A percentile compares a stretch with the other conserved stretches of the same genome.
These are phyloP conservation scores for Telenomus remus DNA, from an alignment of 1,140 invertebrate species.

Conservation along the genomic window DNA sequence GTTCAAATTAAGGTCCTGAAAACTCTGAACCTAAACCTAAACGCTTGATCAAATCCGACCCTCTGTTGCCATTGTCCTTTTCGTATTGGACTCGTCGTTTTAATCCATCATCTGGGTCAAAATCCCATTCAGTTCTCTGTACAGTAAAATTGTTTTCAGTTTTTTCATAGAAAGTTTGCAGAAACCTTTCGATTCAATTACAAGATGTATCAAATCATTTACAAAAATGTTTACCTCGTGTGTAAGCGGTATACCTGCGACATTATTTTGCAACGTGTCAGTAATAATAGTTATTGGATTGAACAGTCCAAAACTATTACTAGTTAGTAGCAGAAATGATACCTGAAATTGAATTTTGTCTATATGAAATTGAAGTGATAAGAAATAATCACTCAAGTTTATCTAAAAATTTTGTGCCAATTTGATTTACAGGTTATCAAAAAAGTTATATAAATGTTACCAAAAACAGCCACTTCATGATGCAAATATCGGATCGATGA, in stretches of 20 bases:
- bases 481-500: not conserved
- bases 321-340: slow-evolving; percentile 29
- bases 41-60: slow-evolving; percentile 61
- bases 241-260: slow-evolving; percentile 62
- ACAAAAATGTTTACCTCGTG: slow-evolving; percentile 61
- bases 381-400: too few relatives aligned
- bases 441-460: not conserved
- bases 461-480: slow-evolving; percentile 1
- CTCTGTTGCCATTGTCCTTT: slow-evolving; percentile 63
- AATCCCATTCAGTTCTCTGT: slow-evolving; percentile 67
- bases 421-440: too few relatives aligned
- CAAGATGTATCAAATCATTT: too few relatives aligned
- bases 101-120: slow-evolving; percentile 67
- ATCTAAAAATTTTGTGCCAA: too few relatives aligned
- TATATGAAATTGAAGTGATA: too few relatives aligned
- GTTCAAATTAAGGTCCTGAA: slow-evolving; percentile 31
- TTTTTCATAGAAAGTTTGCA: too few relatives aligned
- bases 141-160: too few relatives aligned
- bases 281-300: slow-evolving; percentile 56
- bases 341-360: slow-evolving; percentile 8
- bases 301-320: slow-evolving; percentile 29
- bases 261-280: slow-evolving; percentile 65
- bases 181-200: too few relatives aligned
- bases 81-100: slow-evolving; percentile 63
- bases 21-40: slow-evolving; percentile 51